Percentiles rank a stretch among this genome's conserved stretches.
Evolutionary conservation across 2,797 vertebrate species (phyloP).

Genomic region (Lagorchestes hirsutus): DNA sequence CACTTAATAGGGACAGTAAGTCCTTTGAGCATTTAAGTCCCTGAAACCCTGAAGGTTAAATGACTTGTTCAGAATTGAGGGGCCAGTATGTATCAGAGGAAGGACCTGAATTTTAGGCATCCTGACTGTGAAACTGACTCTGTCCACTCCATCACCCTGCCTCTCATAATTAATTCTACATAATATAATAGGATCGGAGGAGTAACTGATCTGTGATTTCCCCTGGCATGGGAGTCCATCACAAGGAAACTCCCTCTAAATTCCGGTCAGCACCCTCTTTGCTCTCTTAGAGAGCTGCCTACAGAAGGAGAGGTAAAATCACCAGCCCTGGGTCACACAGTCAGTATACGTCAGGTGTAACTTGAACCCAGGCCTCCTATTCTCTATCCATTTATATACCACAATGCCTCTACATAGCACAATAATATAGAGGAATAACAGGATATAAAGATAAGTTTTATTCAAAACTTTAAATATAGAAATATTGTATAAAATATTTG

Average conservation of each 20-base stretch:
- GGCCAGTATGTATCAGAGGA: not conserved
- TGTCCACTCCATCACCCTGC: not conserved
- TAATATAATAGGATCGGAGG: not conserved
- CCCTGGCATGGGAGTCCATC: not conserved
- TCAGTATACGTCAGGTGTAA: not conserved
- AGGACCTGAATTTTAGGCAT: not conserved
- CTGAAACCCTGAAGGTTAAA: not conserved
- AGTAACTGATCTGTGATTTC: not conserved
- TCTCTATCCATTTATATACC: not conserved
- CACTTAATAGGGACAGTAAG: not conserved
- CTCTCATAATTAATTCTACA: not conserved
- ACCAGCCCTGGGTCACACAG: not conserved
- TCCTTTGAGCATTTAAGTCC: not conserved
- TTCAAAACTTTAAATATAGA: not conserved
- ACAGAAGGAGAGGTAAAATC: not conserved
- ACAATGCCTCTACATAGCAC: not conserved
- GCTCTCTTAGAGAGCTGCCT: not conserved
- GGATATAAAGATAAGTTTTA: not conserved
- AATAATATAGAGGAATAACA: not conserved
- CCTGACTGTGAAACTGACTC: not conserved
- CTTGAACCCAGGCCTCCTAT: not conserved
- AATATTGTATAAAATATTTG: not conserved
- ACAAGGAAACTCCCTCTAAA: not conserved
- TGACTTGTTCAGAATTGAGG: not conserved
- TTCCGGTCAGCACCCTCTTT: not conserved